Conservation (phyloP, 2,888 invertebrate genomes). For the Caenorhabditis sp. region DNA sequence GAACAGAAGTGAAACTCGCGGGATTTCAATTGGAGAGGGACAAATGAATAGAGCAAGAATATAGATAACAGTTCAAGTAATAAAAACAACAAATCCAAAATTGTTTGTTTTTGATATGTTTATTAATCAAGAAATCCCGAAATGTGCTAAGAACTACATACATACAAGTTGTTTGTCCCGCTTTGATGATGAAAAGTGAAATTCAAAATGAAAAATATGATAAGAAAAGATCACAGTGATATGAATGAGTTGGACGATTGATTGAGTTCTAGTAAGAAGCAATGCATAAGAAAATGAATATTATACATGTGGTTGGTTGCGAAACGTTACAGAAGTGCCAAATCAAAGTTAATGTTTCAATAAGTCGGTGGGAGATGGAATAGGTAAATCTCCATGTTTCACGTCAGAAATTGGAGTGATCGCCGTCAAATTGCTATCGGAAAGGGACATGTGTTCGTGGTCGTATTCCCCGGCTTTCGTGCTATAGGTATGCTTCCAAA, state of each 20-base stretch:
- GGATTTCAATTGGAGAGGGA: too few relatives aligned
- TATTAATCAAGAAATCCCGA: too few relatives aligned
- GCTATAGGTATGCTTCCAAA: constrained; percentile 75
- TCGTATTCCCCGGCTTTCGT: constrained; percentile 63
- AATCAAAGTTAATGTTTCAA: constrained; percentile 45
- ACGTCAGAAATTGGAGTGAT: constrained; percentile 59
- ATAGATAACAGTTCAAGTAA: too few relatives aligned
- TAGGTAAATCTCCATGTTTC: constrained; percentile 26
- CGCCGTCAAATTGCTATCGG: constrained; percentile 58
- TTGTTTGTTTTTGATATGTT: too few relatives aligned
- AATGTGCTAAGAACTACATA: too few relatives aligned
- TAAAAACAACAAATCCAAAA: too few relatives aligned
- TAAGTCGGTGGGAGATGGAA: constrained; percentile 16
- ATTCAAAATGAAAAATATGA: constrained; percentile 19
- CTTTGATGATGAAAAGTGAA: constrained; percentile 10
- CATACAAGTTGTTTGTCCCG: too few relatives aligned
- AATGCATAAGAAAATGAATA: constrained; percentile 54
- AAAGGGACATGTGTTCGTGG: constrained; percentile 45
- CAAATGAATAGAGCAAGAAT: too few relatives aligned
- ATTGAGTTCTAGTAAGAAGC: constrained; percentile 9
- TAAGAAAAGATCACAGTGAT: constrained; percentile 30
- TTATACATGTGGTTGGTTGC: constrained; percentile 9
- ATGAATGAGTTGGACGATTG: constrained; percentile 34
- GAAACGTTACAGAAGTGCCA: background rate
- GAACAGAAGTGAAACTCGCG: too few relatives aligned